phyloP scores from a whole-genome alignment of 2,888 invertebrate genomes.

The Drosophila borealis region DNA sequence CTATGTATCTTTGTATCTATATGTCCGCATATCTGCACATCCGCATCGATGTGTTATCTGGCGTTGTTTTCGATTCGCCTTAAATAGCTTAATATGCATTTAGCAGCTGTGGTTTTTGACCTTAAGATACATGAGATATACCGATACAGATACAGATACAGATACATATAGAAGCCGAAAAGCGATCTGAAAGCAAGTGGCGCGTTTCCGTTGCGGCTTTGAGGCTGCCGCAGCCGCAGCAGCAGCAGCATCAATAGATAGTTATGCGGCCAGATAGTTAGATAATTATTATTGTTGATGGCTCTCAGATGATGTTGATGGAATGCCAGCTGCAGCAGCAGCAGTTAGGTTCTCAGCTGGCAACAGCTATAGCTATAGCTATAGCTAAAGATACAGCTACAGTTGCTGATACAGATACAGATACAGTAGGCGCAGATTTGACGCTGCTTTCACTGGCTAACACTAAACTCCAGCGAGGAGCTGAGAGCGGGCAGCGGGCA shows the following conservation, averaged over 20 bases:
- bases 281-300: conserved; percentile 71
- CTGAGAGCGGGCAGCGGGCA: conserved; percentile 1
- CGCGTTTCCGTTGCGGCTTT: conserved; percentile 70
- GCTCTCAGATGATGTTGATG: conserved; percentile 40
- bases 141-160: conserved; percentile 3
- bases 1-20: conserved; percentile 11
- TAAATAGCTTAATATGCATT: conserved; percentile 71
- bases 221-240: conserved; percentile 33
- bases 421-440: conserved; percentile 42
- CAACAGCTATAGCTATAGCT: conserved; percentile 22
- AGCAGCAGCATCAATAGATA: conserved; percentile 31
- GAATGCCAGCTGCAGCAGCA: conserved; percentile 37
- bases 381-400: conserved; percentile 16
- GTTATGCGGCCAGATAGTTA: conserved; percentile 64
- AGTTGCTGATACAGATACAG: conserved; percentile 19
- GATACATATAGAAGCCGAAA: conserved; percentile 20
- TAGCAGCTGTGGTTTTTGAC: conserved; percentile 65
- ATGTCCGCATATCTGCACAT: conserved; percentile 26
- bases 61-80: conserved; percentile 42
- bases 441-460: conserved; percentile 66
- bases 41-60: conserved; percentile 35
- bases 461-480: conserved; percentile 26
- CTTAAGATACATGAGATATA: conserved; percentile 47
- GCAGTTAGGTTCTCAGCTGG: conserved; percentile 32
- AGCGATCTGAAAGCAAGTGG: conserved; percentile 57